Base-by-base conservation (phyloP, 2,888 invertebrate genomes). In the Pyrochroa serraticornis region DNA sequence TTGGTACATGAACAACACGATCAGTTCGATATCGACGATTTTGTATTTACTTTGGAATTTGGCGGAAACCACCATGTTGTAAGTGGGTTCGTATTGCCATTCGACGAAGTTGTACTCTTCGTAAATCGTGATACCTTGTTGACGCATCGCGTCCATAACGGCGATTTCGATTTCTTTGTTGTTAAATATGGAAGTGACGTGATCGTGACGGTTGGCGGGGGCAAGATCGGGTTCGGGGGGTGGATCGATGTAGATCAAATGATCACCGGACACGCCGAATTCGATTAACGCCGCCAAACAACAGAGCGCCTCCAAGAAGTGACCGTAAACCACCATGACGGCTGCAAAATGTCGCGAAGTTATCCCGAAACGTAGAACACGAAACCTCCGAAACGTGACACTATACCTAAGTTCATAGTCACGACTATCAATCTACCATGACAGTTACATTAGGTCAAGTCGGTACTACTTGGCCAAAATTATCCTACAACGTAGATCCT, bases 291-390 rank as follows among this genome's bases (percentile, higher is more conserved):
- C 84, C 10, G 85, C 82, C 6, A 92, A 68, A 66, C 90, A 87
- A 64, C 86, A 84, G 68, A 86, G 88, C 0, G 87, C 84, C 65
- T 89, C 83, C 43, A 91, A 75, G 32, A 82, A 83, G 10, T 83
- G 80, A 0, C 92, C 92, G 70, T 91, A 91, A 0, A 92, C 84
- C 1, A 88, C 71, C 59, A 74, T 78, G 51, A 74, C 82, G 83
- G 64, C 7, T 77, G 75, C 38, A 50, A 51, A 45, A 51, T n/a
- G n/a, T n/a, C 6, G 54, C 9, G 10, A 8, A 9, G 6, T 37
- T n/a, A n/a, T n/a, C n/a, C n/a, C n/a, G n/a, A n/a, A n/a, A n/a
- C n/a, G n/a, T n/a, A n/a, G n/a, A n/a, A n/a, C n/a, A n/a, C n/a
- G n/a, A n/a, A n/a, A n/a, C n/a, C n/a, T n/a, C n/a, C n/a, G n/a